Evolutionary conservation across 2,797 vertebrate species (phyloP), one percentile per base, ranked within the genome.

Genomic region (Alectoris magna): DNA sequence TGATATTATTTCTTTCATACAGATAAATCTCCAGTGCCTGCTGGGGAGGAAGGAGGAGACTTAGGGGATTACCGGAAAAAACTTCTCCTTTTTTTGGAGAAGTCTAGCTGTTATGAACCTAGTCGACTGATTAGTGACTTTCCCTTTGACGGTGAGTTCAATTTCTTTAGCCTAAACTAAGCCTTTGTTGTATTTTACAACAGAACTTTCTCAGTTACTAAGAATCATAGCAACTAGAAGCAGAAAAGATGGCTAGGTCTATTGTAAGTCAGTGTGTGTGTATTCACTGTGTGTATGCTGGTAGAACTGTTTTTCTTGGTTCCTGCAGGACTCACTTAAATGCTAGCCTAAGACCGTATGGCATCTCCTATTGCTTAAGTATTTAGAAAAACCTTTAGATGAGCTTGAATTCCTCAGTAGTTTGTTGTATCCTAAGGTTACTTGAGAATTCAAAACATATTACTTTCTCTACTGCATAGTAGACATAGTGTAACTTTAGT

Each of bases 101-200:
- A 98, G 92, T 99, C 99, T 8, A 97, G 87, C 95, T 98, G 97
- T 95, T 99, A 99, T 31, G 99, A 99, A 78, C 99, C 99, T 14
- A 97, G 98, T 62, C 97, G 97, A 71, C 99, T 99, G 88, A 99
- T 99, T 96, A 99, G 99, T 43, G 98, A 99, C 96, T 99, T 99
- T 75, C 99, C 99, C 76, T 99, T 99, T 92, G 99, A 99, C 89
- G 99, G 99, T 99, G 94, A 98, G 98, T 96, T 67, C 48, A 55
- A 31, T 73, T 73, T 71, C 44, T 18, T 0, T 14, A 43, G 46
- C 8, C 56, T 85, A n/a, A 63, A 36, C 29, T 84, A 69, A 84
- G 67, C 6, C 3, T 8, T 75, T 76, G 23, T 10, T 46, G 46
- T 43, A 9, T 15, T 86, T 56, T 60, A 43, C 56, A 87, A 26